Evolutionary conservation across 2,888 invertebrate genomes (phyloP).

Genomic region (Agrotis segetum): DNA sequence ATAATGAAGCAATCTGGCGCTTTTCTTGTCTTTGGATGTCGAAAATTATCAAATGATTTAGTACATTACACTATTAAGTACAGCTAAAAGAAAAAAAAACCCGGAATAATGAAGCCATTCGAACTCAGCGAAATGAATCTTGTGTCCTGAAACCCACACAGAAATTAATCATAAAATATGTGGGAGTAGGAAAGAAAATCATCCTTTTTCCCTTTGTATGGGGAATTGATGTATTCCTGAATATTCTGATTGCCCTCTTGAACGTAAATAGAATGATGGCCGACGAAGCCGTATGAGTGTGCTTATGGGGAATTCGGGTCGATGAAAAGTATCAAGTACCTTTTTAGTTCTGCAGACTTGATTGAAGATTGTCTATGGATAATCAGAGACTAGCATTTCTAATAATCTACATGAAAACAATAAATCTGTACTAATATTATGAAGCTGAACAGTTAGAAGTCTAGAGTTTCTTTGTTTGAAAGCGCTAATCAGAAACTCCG

Average conservation of each 20-base stretch:
- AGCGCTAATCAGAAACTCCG: too few relatives aligned
- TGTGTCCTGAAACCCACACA: slow-evolving; percentile 6
- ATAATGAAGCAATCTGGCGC: too few relatives aligned
- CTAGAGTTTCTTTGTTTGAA: too few relatives aligned
- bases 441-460: too few relatives aligned
- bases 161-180: slow-evolving; percentile 23
- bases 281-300: slow-evolving; percentile 19
- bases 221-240: slow-evolving; percentile 15
- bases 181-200: background rate
- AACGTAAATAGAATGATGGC: slow-evolving; percentile 18
- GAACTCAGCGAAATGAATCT: background rate
- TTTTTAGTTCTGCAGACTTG: background rate
- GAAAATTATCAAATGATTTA: too few relatives aligned
- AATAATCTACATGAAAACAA: background rate
- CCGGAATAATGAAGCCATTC: background rate
- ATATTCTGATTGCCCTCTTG: slow-evolving; percentile 33
- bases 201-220: background rate
- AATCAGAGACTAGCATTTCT: background rate
- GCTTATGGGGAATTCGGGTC: slow-evolving; percentile 19
- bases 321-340: slow-evolving; percentile 26
- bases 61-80: too few relatives aligned
- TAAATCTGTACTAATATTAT: too few relatives aligned
- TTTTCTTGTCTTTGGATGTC: too few relatives aligned
- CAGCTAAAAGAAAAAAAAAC: background rate
- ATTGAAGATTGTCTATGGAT: background rate